Base-by-base conservation (phyloP, 2,113 vertebrate genomes). In the Eidolon helvum region DNA sequence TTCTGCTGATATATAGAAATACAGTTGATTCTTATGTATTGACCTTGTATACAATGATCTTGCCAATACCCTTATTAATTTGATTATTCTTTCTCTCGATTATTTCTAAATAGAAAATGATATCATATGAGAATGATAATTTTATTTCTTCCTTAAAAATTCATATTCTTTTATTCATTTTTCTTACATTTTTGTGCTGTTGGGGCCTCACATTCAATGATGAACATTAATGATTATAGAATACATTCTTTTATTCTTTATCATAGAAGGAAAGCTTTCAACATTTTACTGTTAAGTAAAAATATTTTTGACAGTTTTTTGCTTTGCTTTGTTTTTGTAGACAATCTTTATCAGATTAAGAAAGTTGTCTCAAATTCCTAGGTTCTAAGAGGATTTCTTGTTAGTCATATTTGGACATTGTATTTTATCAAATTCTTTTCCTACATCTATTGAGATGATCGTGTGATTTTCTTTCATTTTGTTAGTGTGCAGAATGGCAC, bases 111-210 rank as follows among this genome's bases (percentile, higher is more conserved):
- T 79, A 71, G 19, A 71, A 1, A 26, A 24, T 30, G 30, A 24
- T 68, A 35, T 61, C 40, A 83, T 33, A 75, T 74, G 40, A 68
- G 30, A 35, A 30, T 69, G 38, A 21, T 4, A 66, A 22, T 77
- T 72, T 66, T 55, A 78, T 69, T 93, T 93, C 22, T 78, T 93
- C 69, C 35, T 35, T 77, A 45, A 85, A 85, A 85, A 85, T 75
- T 7, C 4, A 66, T n/a, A 7, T 57, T 55, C 38, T 68, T 86
- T 77, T 19, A 21, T 35, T 55, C 22, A 93, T 86, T 86, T 78
- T 66, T 77, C 22, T 55, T 72, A 9, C 16, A 21, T 63, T 63
- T 94, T 72, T 82, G 43, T 43, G 61, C 75, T 45, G 14, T 38
- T 26, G 53, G n/a, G 35, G 26, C 26, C 43, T 82, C 45, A 40